These are phyloP conservation scores for Eumeta japonica DNA, from an alignment of 1,140 invertebrate species.

Conservation along the genomic window DNA sequence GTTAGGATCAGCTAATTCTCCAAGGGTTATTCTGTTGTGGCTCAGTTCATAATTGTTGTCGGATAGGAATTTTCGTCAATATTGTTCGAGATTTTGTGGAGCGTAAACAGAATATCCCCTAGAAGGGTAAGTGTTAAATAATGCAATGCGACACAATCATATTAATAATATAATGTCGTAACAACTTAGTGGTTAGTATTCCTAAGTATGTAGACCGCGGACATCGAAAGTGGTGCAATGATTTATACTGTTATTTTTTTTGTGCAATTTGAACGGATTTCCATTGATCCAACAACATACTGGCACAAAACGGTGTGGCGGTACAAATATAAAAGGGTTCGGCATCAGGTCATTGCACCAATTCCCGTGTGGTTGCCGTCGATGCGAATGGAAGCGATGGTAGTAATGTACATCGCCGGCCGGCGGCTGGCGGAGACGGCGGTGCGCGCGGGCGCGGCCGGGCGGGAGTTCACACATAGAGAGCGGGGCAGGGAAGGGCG, in stretches of 20 bases:
- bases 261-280: too few relatives aligned
- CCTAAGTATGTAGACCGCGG: too few relatives aligned
- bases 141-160: conserved; percentile 51
- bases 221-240: too few relatives aligned
- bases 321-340: too few relatives aligned
- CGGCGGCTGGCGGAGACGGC: conserved; percentile 50
- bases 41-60: too few relatives aligned
- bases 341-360: conserved; percentile 51
- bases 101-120: conserved; percentile 39
- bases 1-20: conserved; percentile 47
- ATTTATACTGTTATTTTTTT: too few relatives aligned
- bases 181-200: too few relatives aligned
- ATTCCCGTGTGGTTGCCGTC: conserved; percentile 35
- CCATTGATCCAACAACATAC: too few relatives aligned
- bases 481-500: conserved; percentile 51
- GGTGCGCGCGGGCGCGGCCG: conserved; percentile 54
- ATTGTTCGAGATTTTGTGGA: conserved; percentile 4
- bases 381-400: conserved; percentile 48
- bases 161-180: conserved; percentile 24
- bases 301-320: too few relatives aligned
- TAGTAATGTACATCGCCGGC: conserved; percentile 50
- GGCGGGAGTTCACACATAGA: conserved; percentile 59
- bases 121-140: conserved; percentile 32
- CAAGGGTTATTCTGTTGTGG: too few relatives aligned
- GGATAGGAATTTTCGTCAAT: too few relatives aligned